Conservation (phyloP, 2,888 invertebrate species). For the Sclerodermus sp. region DNA sequence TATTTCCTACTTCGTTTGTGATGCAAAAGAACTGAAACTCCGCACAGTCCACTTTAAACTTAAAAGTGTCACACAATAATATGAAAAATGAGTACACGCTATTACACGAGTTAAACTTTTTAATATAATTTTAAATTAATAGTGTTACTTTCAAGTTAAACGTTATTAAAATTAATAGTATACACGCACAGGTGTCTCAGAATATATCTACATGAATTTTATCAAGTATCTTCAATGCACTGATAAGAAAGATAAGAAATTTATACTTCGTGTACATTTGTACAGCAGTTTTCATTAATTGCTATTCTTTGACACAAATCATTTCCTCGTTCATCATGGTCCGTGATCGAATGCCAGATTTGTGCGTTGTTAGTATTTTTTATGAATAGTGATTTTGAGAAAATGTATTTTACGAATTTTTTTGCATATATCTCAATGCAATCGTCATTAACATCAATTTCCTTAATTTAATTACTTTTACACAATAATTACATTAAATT, state of each 20-base stretch:
- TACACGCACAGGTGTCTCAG: neutral
- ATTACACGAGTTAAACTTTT: too few relatives aligned
- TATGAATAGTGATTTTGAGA: neutral
- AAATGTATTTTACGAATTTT: neutral
- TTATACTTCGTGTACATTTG: slow-evolving; percentile 16
- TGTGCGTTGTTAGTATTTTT: slow-evolving; percentile 47
- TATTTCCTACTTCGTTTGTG: slow-evolving; percentile 48
- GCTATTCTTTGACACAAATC: too few relatives aligned
- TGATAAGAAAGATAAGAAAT: slow-evolving; percentile 49
- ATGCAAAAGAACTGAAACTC: slow-evolving; percentile 42
- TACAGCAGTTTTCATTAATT: too few relatives aligned
- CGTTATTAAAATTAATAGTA: neutral
- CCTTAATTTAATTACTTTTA: too few relatives aligned
- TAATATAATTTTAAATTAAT: too few relatives aligned
- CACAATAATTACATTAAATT: too few relatives aligned
- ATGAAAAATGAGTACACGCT: too few relatives aligned
- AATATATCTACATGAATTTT: slow-evolving; percentile 4
- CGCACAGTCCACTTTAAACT: slow-evolving; percentile 21
- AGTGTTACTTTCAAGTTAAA: too few relatives aligned
- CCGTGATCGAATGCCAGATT: slow-evolving; percentile 51
- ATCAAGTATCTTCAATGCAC: slow-evolving; percentile 31
- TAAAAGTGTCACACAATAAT: slow-evolving; percentile 24
- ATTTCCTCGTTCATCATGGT: slow-evolving; percentile 40
- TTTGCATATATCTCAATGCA: neutral
- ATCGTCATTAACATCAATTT: too few relatives aligned